A percentile compares a stretch with the other conserved stretches of the same genome.
phyloP scores from a whole-genome alignment of 2,113 vertebrate species.

The Dromaius novaehollandiae region DNA sequence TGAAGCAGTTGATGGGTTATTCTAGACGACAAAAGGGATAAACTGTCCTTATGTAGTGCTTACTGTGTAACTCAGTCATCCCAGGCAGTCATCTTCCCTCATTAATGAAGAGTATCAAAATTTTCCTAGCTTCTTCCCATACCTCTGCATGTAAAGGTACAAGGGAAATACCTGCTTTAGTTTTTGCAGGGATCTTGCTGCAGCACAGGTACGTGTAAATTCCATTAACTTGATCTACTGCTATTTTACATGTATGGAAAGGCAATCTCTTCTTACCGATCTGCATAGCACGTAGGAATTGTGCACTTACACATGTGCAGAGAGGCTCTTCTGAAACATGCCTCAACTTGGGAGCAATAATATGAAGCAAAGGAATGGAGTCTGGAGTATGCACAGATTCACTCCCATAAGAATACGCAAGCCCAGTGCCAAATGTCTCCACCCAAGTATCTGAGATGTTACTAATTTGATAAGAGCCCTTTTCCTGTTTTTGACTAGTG shows the following conservation, averaged over 20 bases:
- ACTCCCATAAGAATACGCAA: not conserved
- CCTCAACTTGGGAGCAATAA: not conserved
- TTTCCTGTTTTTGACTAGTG: conserved; percentile 56
- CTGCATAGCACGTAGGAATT: not conserved
- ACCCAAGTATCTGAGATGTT: conserved; percentile 48
- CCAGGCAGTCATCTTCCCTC: not conserved
- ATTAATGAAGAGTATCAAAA: not conserved
- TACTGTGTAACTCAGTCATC: not conserved
- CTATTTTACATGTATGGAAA: not conserved
- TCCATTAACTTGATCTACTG: not conserved
- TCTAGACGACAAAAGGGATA: not conserved
- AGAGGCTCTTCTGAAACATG: not conserved
- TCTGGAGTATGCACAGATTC: not conserved
- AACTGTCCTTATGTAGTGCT: not conserved
- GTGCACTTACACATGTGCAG: not conserved
- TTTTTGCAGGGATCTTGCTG: not conserved
- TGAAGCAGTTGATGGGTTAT: not conserved
- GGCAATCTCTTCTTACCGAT: not conserved
- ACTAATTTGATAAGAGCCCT: conserved; percentile 48
- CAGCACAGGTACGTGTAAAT: not conserved
- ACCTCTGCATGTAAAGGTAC: not conserved
- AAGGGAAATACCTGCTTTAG: not conserved
- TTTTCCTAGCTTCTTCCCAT: not conserved
- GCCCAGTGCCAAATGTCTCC: conserved; percentile 52
- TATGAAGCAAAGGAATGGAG: not conserved